Evolutionary conservation across 1,140 invertebrate species (phyloP).

Genomic region (Drosophila nannoptera): DNA sequence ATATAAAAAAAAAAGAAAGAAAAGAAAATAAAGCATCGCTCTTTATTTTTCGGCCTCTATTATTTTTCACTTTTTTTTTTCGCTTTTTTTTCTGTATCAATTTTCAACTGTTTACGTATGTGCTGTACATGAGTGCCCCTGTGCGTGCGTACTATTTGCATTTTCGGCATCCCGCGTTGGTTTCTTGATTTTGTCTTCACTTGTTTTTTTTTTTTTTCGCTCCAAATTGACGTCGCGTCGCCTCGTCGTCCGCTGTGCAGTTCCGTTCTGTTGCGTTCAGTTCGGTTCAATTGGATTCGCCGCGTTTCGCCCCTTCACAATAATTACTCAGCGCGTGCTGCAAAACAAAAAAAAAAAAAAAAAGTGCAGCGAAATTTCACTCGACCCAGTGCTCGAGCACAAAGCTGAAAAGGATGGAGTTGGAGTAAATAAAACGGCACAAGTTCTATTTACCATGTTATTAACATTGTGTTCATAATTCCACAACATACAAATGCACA

Average conservation of each 20-base stretch:
- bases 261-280: constrained; percentile 28
- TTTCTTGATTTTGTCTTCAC: constrained; percentile 34
- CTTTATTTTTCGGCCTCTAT: neutral
- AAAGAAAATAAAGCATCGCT: constrained; percentile 5
- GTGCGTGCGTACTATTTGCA: constrained; percentile 59
- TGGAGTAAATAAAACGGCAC: constrained; percentile 46
- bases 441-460: constrained; percentile 56
- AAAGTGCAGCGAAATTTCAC: constrained; percentile 57
- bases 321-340: constrained; percentile 52
- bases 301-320: constrained; percentile 36
- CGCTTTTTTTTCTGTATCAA: neutral
- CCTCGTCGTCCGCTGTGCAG: constrained; percentile 25
- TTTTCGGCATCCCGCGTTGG: constrained; percentile 31
- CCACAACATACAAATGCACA: constrained; percentile 20
- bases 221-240: constrained; percentile 46
- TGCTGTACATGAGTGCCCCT: neutral
- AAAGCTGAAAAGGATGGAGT: neutral
- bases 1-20: neutral
- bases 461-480: constrained; percentile 73
- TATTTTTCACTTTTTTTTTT: constrained; percentile 20
- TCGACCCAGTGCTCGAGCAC: constrained; percentile 37
- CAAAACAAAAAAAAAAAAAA: constrained; percentile 34
- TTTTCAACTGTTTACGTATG: neutral
- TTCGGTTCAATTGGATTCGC: constrained; percentile 6
- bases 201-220: constrained; percentile 15